These are phyloP conservation scores for Sinonovacula constricta DNA, from an alignment of 1,140 invertebrate genomes.

Conservation along the genomic window DNA sequence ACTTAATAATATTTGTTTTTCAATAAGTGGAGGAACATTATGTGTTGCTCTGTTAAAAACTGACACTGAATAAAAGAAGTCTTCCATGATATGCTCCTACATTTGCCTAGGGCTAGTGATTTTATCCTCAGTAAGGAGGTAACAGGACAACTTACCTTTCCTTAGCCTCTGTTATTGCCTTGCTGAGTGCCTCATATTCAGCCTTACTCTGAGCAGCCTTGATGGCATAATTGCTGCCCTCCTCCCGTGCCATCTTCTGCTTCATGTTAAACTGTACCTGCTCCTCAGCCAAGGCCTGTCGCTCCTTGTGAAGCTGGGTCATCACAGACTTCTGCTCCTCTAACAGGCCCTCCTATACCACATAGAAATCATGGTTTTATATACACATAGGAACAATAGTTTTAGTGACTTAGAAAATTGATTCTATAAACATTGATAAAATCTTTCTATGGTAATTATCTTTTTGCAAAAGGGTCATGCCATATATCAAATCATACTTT, in stretches of 20 bases:
- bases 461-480: background rate
- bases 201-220: background rate
- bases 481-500: background rate
- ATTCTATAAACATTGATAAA: no score
- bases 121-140: no score
- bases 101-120: no score
- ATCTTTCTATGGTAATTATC: no score
- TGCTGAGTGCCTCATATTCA: background rate
- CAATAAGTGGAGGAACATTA: no score
- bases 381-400: no score
- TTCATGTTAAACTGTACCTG: background rate
- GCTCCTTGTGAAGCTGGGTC: conserved; percentile 60
- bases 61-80: no score
- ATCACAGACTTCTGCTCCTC: conserved; percentile 73
- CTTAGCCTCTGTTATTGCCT: conserved; percentile 57
- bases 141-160: conserved; percentile 55
- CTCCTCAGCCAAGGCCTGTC: background rate
- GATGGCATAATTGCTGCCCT: conserved; percentile 32
- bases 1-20: no score
- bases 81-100: no score
- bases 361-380: background rate
- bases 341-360: conserved; percentile 67
- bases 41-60: no score
- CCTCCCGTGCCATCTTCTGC: background rate
- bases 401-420: no score